A percentile compares a stretch with the other conserved stretches of the same genome.
Conservation (phyloP, 2,797 vertebrate species). For the Orestias chungarensis region DNA sequence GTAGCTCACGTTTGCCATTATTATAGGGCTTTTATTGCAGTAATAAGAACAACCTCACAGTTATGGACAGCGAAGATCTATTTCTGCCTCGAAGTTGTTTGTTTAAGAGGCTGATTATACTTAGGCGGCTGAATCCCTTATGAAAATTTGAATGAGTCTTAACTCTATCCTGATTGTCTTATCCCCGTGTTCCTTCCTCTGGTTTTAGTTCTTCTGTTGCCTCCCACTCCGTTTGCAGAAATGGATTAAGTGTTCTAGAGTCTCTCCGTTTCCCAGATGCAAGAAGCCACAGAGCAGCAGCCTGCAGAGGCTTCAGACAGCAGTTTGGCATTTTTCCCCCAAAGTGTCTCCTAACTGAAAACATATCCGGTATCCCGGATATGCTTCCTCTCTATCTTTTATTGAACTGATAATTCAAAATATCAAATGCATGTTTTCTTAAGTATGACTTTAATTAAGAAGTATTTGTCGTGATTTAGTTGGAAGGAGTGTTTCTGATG, state of each 20-base stretch:
- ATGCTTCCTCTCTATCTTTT: not conserved
- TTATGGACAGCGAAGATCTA: not conserved
- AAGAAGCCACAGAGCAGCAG: slow-evolving; percentile 20
- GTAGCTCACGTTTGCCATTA: not conserved
- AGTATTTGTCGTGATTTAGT: not conserved
- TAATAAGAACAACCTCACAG: not conserved
- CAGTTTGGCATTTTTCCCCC: slow-evolving; percentile 26
- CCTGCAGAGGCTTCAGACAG: slow-evolving; percentile 44
- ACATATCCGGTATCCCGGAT: slow-evolving; percentile 11
- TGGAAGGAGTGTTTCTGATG: not conserved
- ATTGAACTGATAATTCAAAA: not conserved
- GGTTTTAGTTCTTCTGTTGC: slow-evolving; percentile 13
- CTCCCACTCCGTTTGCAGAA: slow-evolving; percentile 46
- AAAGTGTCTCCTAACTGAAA: slow-evolving; percentile 8
- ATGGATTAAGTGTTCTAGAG: slow-evolving; percentile 33
- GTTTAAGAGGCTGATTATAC: not conserved
- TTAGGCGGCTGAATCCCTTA: not conserved
- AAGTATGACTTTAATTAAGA: not conserved
- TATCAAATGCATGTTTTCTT: not conserved
- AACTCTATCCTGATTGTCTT: not conserved
- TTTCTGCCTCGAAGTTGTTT: not conserved
- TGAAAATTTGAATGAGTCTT: not conserved
- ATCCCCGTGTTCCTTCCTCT: slow-evolving; percentile 12
- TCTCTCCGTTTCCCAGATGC: slow-evolving; percentile 45
- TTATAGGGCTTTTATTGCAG: not conserved